Conservation (phyloP, 2,888 invertebrate species). For the Epirrita christyi region DNA sequence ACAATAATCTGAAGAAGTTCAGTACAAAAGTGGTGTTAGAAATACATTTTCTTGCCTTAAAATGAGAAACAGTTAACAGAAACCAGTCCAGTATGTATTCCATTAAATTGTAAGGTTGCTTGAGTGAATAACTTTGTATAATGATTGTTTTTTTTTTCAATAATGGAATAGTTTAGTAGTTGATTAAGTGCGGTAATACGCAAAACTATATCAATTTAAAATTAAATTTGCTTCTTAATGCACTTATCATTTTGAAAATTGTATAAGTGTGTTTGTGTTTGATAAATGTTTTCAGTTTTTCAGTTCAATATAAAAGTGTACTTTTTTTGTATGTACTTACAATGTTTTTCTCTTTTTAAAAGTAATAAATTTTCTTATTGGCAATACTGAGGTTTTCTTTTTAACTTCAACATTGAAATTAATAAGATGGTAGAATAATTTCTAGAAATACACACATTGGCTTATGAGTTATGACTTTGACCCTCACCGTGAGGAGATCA, state of each 20-base stretch:
- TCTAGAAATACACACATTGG: too few species aligned
- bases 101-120: constrained; percentile 49
- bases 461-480: too few species aligned
- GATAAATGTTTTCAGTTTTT: constrained; percentile 46
- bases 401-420: background rate
- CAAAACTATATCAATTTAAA: constrained; percentile 16
- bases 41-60: constrained; percentile 25
- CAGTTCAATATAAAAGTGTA: constrained; percentile 57
- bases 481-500: too few species aligned
- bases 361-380: constrained; percentile 73
- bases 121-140: constrained; percentile 41
- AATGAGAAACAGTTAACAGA: constrained; percentile 31
- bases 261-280: constrained; percentile 44
- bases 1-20: too few species aligned
- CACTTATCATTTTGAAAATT: constrained; percentile 37
- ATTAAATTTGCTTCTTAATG: constrained; percentile 22
- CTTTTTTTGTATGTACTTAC: constrained; percentile 74
- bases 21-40: constrained; percentile 15
- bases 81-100: constrained; percentile 56
- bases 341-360: constrained; percentile 64
- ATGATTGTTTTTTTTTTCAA: constrained; percentile 37
- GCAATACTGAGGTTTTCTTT: constrained; percentile 40
- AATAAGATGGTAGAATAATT: too few species aligned
- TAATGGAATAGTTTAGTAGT: constrained; percentile 30
- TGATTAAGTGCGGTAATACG: constrained; percentile 23